phyloP scores from a whole-genome alignment of 2,888 invertebrate species.

The Trisateles emortualis region DNA sequence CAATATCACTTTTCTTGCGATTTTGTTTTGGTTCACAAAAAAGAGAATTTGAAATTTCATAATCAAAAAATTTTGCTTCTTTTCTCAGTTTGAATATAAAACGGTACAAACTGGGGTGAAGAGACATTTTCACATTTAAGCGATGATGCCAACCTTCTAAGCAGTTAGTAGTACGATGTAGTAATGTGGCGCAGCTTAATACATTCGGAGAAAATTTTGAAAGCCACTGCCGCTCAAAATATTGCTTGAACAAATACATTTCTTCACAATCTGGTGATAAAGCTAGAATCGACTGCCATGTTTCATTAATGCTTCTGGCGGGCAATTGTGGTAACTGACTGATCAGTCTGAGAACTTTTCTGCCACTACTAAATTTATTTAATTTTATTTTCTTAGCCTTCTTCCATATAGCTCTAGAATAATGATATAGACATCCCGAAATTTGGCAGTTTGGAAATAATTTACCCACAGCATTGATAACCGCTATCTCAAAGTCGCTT shows the following conservation, averaged over 20 bases:
- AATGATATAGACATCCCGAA: constrained; percentile 13
- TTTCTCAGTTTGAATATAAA: not conserved
- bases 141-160: not conserved
- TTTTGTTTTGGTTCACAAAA: not conserved
- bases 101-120: not conserved
- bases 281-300: too few species aligned
- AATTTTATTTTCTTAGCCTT: constrained; percentile 13
- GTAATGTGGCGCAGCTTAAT: not conserved
- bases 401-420: constrained; percentile 13
- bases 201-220: not conserved
- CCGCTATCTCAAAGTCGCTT: constrained; percentile 14
- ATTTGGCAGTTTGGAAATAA: constrained; percentile 11
- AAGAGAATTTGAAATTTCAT: not conserved
- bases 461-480: constrained; percentile 7
- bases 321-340: not conserved
- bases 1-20: too few species aligned
- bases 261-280: not conserved
- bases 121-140: not conserved
- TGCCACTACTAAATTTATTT: constrained; percentile 6
- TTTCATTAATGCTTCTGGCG: not conserved
- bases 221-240: not conserved
- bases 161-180: not conserved
- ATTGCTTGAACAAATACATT: not conserved
- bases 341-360: constrained; percentile 1
- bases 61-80: not conserved